These are phyloP conservation scores for Drosophila dunni DNA, from an alignment of 1,140 invertebrate genomes.

Conservation along the genomic window DNA sequence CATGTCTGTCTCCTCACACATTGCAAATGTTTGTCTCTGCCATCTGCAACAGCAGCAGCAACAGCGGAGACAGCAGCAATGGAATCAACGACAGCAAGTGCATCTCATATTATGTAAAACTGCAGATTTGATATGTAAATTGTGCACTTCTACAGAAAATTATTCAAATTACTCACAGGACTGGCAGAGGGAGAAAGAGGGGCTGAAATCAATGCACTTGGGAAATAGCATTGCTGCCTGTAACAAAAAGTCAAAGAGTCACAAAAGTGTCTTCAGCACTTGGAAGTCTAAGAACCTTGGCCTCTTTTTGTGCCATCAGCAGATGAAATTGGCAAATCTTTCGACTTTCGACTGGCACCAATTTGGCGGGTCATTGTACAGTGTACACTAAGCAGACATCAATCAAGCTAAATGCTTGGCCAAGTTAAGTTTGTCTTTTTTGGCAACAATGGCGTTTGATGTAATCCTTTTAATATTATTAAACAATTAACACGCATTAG, in stretches of 20 bases:
- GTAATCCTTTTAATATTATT: conserved; percentile 79
- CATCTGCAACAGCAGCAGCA: conserved; percentile 11
- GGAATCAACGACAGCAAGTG: conserved; percentile 14
- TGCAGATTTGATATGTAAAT: conserved; percentile 81
- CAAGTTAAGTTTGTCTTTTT: background rate
- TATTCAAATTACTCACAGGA: conserved; percentile 74
- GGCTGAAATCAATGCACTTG: conserved; percentile 49
- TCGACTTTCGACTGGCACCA: conserved; percentile 36
- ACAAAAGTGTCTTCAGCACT: conserved; percentile 1
- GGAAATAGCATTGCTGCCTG: conserved; percentile 26
- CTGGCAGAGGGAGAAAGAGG: background rate
- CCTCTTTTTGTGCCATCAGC: conserved; percentile 60
- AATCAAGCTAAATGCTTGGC: conserved; percentile 39
- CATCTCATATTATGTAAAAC: conserved; percentile 53
- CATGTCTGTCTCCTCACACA: conserved; percentile 5
- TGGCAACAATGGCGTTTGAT: conserved; percentile 46
- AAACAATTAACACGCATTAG: conserved; percentile 78
- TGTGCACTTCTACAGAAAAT: conserved; percentile 77
- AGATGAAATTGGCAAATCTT: conserved; percentile 50
- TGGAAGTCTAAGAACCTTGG: conserved; percentile 56
- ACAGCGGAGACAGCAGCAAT: background rate
- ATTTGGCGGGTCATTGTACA: conserved; percentile 4
- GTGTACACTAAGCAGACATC: conserved; percentile 14
- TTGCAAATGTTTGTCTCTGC: conserved; percentile 44
- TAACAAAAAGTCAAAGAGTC: conserved; percentile 38